Base-by-base conservation (phyloP, 1,140 invertebrate species). In the Euglossa dilemma region DNA sequence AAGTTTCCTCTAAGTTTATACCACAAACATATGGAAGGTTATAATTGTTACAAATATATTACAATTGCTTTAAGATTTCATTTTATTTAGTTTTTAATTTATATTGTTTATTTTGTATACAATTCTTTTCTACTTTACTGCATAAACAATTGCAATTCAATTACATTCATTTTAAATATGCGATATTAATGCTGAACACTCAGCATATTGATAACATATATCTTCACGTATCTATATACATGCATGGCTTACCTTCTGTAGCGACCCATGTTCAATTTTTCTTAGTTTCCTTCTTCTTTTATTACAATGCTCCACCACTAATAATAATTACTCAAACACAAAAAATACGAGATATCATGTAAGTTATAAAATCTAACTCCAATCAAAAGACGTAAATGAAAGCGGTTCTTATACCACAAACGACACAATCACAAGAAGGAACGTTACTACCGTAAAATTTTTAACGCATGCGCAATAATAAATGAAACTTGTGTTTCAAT, bases 181-280 rank as follows among this genome's bases (percentile, higher is more conserved):
- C 18, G 28, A 23, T 66, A 47, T 25, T 16, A 54, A 47, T 56
- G 20, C 9, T 25, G 52, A 73, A 64, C 36, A 50, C 28, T 70
- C 47, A 20, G n/a, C 45, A 82, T 47, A 78, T 85, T 81, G 50
- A 74, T 73, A 69, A 61, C 28, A 66, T 43, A 52, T 43, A 78
- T 67, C n/a, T 47, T 59, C 9, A 16, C 11, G 28, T 54, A 69
- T 70, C 63, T 61, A 63, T 69, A 79, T 57, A 36, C 20, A 47
- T 36, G 18, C 23, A 56, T 43, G 23, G 66, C 63, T 85, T 80
- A 91, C 91, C 91, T 92, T 36, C 91, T 90, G 43, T 91, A 91
- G 16, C 91, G 91, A 61, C 91, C 91, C 91, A 92, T 92, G 45
- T 70, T 75, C 67, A 57, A 47, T 61, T 56, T 71, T 69, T 50